phyloP scores from a whole-genome alignment of 2,888 invertebrate genomes.

The Homarus gammarus region DNA sequence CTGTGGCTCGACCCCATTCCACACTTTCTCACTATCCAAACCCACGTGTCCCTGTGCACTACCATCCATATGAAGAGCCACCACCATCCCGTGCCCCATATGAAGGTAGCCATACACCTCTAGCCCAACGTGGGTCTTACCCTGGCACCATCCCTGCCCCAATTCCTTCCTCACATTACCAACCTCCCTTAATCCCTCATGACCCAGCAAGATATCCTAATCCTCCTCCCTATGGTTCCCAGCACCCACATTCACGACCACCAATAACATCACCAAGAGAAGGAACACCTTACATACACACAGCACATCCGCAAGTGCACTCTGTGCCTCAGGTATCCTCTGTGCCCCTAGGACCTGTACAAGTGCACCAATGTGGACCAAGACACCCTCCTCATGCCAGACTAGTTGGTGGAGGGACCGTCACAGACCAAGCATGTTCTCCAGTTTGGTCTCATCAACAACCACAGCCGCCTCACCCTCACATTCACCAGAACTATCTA shows the following conservation, averaged over 20 bases:
- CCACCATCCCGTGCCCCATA: constrained; percentile 35
- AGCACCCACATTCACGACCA: constrained; percentile 55
- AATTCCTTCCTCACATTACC: constrained; percentile 42
- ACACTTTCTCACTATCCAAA: constrained; percentile 57
- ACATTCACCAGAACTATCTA: constrained; percentile 42
- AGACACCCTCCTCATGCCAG: constrained; percentile 43
- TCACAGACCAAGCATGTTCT: constrained; percentile 55
- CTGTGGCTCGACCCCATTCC: constrained; percentile 54
- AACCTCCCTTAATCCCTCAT: constrained; percentile 46
- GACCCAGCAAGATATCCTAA: constrained; percentile 54
- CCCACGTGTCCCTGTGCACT: constrained; percentile 57
- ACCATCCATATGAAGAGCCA: constrained; percentile 62
- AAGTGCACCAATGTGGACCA: constrained; percentile 64
- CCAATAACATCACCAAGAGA: constrained; percentile 45
- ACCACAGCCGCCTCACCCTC: constrained; percentile 24
- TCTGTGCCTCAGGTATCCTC: constrained; percentile 58
- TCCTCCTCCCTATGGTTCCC: constrained; percentile 64
- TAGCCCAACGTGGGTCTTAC: constrained; percentile 61
- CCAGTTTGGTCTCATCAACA: constrained; percentile 62
- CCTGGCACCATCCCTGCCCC: constrained; percentile 64
- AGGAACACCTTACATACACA: constrained; percentile 43
- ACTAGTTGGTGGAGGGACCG: constrained; percentile 21
- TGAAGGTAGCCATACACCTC: constrained; percentile 51
- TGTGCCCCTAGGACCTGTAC: constrained; percentile 42
- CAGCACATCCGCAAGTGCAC: constrained; percentile 58